Conservation (phyloP, 2,113 vertebrate species). For the Copsychus sechellarum region DNA sequence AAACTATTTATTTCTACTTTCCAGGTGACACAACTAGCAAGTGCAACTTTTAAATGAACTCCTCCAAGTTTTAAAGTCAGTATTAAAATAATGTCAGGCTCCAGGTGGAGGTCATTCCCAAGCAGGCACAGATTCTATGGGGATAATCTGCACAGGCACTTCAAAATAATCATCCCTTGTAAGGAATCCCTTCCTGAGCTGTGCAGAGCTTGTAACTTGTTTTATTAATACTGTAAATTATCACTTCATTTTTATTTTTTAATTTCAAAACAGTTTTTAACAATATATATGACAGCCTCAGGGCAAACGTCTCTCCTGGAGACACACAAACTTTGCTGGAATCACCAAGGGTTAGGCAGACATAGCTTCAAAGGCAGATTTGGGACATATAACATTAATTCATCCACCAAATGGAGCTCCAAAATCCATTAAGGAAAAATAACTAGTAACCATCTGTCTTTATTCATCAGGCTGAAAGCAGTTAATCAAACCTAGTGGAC, state of each 20-base stretch:
- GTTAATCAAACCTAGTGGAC: slow-evolving; percentile 70
- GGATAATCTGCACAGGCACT: not conserved
- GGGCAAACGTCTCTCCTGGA: not conserved
- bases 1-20: not conserved
- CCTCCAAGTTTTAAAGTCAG: not conserved
- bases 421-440: slow-evolving; percentile 61
- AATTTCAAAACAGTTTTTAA: slow-evolving; percentile 18
- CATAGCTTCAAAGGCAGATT: slow-evolving; percentile 36
- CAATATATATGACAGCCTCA: not conserved
- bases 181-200: not conserved
- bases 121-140: not conserved
- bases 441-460: slow-evolving; percentile 69
- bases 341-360: not conserved
- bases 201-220: not conserved
- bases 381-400: slow-evolving; percentile 57
- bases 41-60: not conserved
- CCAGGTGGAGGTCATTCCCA: not conserved
- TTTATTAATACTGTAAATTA: slow-evolving; percentile 42
- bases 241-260: not conserved
- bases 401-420: slow-evolving; percentile 48
- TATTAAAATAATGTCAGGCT: not conserved
- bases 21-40: not conserved
- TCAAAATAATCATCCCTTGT: not conserved
- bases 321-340: not conserved
- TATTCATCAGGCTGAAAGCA: slow-evolving; percentile 59